These are phyloP conservation scores for Oscheius sp. DNA, from an alignment of 2,888 invertebrate species.

Conservation along the genomic window DNA sequence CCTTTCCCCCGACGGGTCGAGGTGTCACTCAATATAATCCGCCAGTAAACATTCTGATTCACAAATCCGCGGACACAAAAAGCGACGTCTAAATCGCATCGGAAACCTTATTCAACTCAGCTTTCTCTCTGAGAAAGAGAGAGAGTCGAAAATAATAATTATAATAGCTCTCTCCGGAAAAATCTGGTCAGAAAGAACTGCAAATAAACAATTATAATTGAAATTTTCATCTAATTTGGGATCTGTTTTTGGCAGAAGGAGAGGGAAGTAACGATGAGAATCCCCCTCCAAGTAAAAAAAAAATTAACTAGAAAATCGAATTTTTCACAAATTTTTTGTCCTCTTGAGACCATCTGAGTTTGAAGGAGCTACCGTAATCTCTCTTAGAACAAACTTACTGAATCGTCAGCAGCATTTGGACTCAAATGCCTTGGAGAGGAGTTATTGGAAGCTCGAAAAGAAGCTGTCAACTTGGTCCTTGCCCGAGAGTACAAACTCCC, in stretches of 20 bases:
- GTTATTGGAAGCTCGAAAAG: slow-evolving; percentile 36
- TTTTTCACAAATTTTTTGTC: too few relatives aligned
- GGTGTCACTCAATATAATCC: slow-evolving; percentile 3
- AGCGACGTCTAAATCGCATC: background rate
- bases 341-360: too few relatives aligned
- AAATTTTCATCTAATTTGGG: background rate
- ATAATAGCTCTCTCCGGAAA: too few relatives aligned
- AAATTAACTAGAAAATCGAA: too few relatives aligned
- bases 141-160: too few relatives aligned
- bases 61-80: background rate
- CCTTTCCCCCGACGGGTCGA: background rate
- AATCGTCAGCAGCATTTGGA: slow-evolving; percentile 17
- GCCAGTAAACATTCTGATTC: slow-evolving; percentile 14
- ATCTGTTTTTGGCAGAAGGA: background rate
- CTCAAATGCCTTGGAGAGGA: slow-evolving; percentile 24
- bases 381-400: slow-evolving; percentile 20
- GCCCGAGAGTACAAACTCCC: slow-evolving; percentile 51
- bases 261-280: too few relatives aligned
- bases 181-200: too few relatives aligned
- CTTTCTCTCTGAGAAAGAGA: background rate
- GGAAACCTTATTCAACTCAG: background rate
- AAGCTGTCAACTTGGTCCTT: slow-evolving; percentile 44
- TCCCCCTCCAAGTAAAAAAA: too few relatives aligned
- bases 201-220: background rate
- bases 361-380: background rate